Conservation (phyloP, 2,113 vertebrate species). For the Melanotaenia duboulayi region DNA sequence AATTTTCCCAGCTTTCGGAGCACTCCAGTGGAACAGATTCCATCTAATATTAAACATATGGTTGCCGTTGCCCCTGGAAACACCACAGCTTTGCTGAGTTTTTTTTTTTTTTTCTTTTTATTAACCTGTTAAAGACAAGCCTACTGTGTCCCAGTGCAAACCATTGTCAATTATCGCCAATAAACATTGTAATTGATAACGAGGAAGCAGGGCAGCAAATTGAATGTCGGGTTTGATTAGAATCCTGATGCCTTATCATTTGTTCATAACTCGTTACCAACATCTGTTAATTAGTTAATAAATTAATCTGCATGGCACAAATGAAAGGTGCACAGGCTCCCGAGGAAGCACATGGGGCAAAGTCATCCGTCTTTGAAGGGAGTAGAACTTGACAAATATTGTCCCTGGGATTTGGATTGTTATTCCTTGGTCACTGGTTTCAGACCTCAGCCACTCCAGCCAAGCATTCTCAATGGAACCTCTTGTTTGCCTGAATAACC, state of each 20-base stretch:
- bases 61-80: constrained; percentile 75
- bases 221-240: constrained; percentile 86
- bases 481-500: constrained; percentile 68
- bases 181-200: constrained; percentile 81
- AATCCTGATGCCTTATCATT: constrained; percentile 85
- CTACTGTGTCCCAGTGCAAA: constrained; percentile 67
- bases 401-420: constrained; percentile 78
- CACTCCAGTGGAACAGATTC: constrained; percentile 87
- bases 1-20: constrained; percentile 85
- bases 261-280: constrained; percentile 84
- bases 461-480: constrained; percentile 70
- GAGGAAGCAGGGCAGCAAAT: constrained; percentile 83
- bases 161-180: constrained; percentile 78
- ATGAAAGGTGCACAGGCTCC: constrained; percentile 69
- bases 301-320: constrained; percentile 72
- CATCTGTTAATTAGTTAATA: constrained; percentile 86
- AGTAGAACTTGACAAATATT: constrained; percentile 78
- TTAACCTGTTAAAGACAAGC: constrained; percentile 77
- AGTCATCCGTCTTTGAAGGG: constrained; percentile 78
- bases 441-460: constrained; percentile 68
- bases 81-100: constrained; percentile 46
- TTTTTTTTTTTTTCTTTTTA: constrained; percentile 60
- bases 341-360: constrained; percentile 64
- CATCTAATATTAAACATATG: constrained; percentile 89
- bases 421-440: constrained; percentile 82